These are phyloP conservation scores for Bos taurus DNA, from an alignment of 2,113 vertebrate species.

Conservation along the genomic window ARS-UCD2.0 NC_037329.1:89846001-89846500, in stretches of 20 bases:
- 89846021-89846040: neutral
- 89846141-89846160: neutral
- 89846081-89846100: neutral
- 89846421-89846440: neutral
- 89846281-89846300: neutral
- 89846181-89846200: neutral
- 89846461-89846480: neutral
- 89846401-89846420: neutral
- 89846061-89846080: neutral
- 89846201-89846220: neutral
- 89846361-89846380: neutral
- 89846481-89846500: neutral
- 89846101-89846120: too few species aligned
- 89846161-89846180: neutral
- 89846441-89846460: neutral
- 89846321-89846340: neutral
- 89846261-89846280: neutral
- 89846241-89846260: neutral
- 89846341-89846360: neutral
- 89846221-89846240: neutral
- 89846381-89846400: neutral
- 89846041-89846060: neutral
- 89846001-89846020: neutral
- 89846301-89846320: neutral
- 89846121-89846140: neutral